A percentile compares a stretch with the other conserved stretches of the same genome.
These are phyloP conservation scores for Chromis chromis DNA, from an alignment of 2,797 vertebrate species.

Conservation along the genomic window DNA sequence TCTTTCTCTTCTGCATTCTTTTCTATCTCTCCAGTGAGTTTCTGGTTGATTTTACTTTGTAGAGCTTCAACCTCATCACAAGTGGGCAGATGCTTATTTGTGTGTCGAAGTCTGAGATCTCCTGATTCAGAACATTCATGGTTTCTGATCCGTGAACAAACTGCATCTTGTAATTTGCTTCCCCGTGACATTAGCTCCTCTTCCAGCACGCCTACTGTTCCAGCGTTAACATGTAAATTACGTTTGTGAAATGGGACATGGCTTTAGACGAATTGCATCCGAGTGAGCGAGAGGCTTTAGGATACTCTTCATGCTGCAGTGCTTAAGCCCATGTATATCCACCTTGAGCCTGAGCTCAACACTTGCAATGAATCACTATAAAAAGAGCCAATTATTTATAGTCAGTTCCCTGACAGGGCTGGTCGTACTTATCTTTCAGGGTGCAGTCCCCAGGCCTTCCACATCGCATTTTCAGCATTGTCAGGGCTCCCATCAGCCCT, in stretches of 20 bases:
- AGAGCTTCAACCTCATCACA: neutral
- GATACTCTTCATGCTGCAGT: conserved; percentile 39
- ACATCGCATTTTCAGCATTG: conserved; percentile 53
- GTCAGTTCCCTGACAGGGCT: conserved; percentile 66
- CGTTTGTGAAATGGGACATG: conserved; percentile 23
- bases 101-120: conserved; percentile 1
- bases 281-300: conserved; percentile 26
- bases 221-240: conserved; percentile 20
- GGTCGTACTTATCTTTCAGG: conserved; percentile 77
- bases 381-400: conserved; percentile 84
- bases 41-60: neutral
- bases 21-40: neutral
- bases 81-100: conserved; percentile 1
- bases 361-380: conserved; percentile 64
- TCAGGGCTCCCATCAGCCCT: conserved; percentile 45
- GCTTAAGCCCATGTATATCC: conserved; percentile 54
- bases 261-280: conserved; percentile 13
- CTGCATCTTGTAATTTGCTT: conserved; percentile 24
- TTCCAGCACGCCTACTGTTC: conserved; percentile 2
- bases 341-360: conserved; percentile 59
- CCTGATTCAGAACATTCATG: conserved; percentile 5
- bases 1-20: neutral
- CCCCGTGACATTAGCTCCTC: conserved; percentile 24
- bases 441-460: conserved; percentile 60
- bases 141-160: conserved; percentile 32